A percentile compares a stretch with the other conserved stretches of the same genome.
phyloP scores from a whole-genome alignment of 2,113 vertebrate genomes.

The Xenopus borealis region DNA sequence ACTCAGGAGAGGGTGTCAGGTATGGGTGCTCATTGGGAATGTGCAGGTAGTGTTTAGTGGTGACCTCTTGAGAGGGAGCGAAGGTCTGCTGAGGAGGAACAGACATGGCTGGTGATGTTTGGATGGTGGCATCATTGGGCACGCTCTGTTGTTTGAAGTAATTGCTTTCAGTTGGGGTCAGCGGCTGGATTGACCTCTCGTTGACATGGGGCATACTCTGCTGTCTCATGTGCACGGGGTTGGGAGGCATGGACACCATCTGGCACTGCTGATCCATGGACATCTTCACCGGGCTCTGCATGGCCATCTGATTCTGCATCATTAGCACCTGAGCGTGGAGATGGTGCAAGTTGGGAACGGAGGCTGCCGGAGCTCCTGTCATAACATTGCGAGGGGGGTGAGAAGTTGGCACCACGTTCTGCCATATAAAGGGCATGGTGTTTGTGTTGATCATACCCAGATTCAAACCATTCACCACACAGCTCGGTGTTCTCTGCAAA shows the following conservation, averaged over 20 bases:
- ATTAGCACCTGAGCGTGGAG: constrained; percentile 65
- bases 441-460: constrained; percentile 83
- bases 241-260: constrained; percentile 25
- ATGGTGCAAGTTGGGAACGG: constrained; percentile 68
- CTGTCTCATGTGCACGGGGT: constrained; percentile 14
- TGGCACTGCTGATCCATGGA: constrained; percentile 57
- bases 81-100: constrained; percentile 77
- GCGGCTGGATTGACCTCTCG: constrained; percentile 45
- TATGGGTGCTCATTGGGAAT: constrained; percentile 87
- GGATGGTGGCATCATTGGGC: constrained; percentile 42
- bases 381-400: constrained; percentile 69
- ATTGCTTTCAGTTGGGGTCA: constrained; percentile 33
- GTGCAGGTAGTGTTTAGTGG: constrained; percentile 84
- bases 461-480: constrained; percentile 74
- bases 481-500: constrained; percentile 59
- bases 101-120: constrained; percentile 67
- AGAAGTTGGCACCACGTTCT: constrained; percentile 69
- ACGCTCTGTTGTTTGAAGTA: constrained; percentile 61
- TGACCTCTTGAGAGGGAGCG: constrained; percentile 70
- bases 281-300: constrained; percentile 53
- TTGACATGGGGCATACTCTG: constrained; percentile 21
- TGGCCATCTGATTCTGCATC: constrained; percentile 72
- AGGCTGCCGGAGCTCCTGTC: constrained; percentile 54
- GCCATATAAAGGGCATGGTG: constrained; percentile 87
- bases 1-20: constrained; percentile 88